These are phyloP conservation scores for Rhabdophis nuchalis DNA, from an alignment of 2,797 vertebrate species.

Conservation along the genomic window DNA sequence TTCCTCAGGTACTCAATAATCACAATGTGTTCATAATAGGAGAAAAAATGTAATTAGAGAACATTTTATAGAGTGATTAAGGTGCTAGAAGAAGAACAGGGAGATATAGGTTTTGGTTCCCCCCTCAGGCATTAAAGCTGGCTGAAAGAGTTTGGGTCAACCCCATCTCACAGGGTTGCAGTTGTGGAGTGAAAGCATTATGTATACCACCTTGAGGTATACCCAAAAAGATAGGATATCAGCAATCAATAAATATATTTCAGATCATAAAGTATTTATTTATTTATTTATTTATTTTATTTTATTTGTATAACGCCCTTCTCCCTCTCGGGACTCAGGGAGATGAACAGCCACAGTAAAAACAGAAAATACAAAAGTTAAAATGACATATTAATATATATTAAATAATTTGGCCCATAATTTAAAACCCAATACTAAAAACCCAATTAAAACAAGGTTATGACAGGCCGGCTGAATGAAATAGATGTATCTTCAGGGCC, in stretches of 20 bases:
- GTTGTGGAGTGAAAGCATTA: background rate
- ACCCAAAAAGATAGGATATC: background rate
- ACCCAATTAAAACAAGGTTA: too few relatives aligned
- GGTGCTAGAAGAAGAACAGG: background rate
- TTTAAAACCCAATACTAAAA: too few relatives aligned
- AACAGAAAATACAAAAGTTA: too few relatives aligned
- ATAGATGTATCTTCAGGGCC: too few relatives aligned
- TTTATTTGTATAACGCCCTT: too few relatives aligned
- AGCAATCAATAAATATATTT: background rate
- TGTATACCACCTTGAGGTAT: background rate
- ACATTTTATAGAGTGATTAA: background rate
- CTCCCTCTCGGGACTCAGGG: too few relatives aligned
- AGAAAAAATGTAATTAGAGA: background rate
- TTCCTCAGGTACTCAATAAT: background rate
- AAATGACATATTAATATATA: too few relatives aligned
- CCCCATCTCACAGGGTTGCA: background rate
- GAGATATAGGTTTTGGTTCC: background rate
- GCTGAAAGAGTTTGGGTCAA: background rate
- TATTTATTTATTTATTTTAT: too few relatives aligned
- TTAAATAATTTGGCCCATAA: too few relatives aligned
- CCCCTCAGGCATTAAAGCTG: background rate
- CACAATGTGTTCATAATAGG: background rate
- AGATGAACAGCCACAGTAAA: too few relatives aligned
- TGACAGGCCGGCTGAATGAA: too few relatives aligned
- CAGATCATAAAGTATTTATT: background rate